Base-by-base conservation (phyloP, 2,797 vertebrate species). In the Myotis daubentonii region DNA sequence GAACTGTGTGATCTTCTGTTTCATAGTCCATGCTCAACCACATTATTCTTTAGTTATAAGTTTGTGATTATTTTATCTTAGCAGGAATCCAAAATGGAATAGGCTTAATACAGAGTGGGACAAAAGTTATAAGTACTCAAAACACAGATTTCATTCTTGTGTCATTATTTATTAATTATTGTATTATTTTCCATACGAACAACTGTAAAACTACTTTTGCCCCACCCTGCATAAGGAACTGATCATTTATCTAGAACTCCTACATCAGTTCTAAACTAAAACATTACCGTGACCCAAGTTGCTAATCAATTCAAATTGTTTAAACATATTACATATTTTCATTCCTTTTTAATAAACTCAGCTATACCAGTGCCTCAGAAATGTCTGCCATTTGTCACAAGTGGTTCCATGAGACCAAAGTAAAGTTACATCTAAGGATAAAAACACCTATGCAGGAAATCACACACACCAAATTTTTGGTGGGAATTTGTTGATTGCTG, bases 201-300 rank as follows among this genome's bases (percentile, higher is more conserved):
- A 79, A 79, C 33, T 36, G 22, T 79, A 79, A 55, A 55, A 33
- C 22, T 25, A 36, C 75, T 79, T 55, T 25, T 79, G 22, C 75
- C 20, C 12, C 33, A 55, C n/a, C 22, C 22, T 25, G 22, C 23
- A 20, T 10, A 55, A 87, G 62, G 33, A 81, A 41, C n/a, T 86
- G 55, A 33, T 22, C 8, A 90, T 89, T 91, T 91, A 79, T 41
- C 30, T 55, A 91, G 49, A 79, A 62, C 17, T 33, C 33, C 44
- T 65, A 16, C 55, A 12, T 44, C 71, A 51, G 10, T 91, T 60
- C 82, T 91, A 22, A 92, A 95, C 44, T 95, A 62, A 97, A 97
- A 83, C 30, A 65, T 84, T 19, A 96, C 25, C 6, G 30, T 84
- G 71, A 16, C 23, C 55, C 22, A 81, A 85, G 25, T 57, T 60